Percentiles rank a stretch among this genome's conserved stretches.
Evolutionary conservation across 2,113 vertebrate species (phyloP).

Genomic region (Eira barbara): DNA sequence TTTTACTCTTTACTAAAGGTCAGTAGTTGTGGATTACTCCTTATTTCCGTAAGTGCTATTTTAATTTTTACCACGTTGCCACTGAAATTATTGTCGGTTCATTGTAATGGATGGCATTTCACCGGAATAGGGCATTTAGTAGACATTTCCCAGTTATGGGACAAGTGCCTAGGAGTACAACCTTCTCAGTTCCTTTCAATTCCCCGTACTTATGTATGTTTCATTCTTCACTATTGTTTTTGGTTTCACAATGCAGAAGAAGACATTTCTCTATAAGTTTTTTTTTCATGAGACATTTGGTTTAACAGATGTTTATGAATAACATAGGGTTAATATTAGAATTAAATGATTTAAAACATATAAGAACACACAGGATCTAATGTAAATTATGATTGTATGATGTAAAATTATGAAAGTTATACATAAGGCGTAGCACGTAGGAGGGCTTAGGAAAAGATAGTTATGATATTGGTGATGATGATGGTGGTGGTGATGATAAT

Average conservation of each 20-base stretch:
- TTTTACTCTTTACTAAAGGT: background rate
- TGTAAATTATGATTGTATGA: too few relatives aligned
- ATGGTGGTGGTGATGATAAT: background rate
- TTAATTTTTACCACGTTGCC: background rate
- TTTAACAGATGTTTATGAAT: background rate
- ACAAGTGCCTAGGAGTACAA: background rate
- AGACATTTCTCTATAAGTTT: background rate
- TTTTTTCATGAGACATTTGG: background rate
- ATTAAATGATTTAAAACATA: background rate
- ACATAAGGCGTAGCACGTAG: background rate
- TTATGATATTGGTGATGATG: background rate
- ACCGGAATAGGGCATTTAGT: background rate
- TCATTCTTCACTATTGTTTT: background rate
- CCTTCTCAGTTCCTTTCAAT: background rate
- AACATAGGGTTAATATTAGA: background rate
- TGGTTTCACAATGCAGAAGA: background rate
- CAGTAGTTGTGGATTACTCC: background rate
- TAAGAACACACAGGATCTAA: background rate
- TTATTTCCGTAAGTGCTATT: background rate
- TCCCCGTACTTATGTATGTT: background rate
- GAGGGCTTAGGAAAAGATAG: background rate
- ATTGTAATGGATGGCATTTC: background rate
- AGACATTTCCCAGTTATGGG: background rate
- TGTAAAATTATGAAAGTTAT: background rate
- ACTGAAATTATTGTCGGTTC: background rate